phyloP scores from a whole-genome alignment of 2,888 invertebrate species.

The Drosophila falleni region DNA sequence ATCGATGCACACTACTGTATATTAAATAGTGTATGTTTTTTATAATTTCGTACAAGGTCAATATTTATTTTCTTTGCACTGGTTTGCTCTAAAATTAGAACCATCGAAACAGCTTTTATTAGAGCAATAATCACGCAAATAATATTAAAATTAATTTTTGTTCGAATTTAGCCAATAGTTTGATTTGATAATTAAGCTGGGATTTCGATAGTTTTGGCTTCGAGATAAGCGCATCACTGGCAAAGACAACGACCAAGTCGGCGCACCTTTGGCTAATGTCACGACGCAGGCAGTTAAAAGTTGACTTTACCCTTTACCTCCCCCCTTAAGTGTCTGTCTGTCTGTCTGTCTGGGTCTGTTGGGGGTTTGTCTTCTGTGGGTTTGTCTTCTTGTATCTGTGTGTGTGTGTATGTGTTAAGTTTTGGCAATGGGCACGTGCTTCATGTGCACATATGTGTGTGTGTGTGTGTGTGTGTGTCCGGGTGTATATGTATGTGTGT shows the following conservation, averaged over 20 bases:
- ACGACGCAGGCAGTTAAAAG: constrained; percentile 72
- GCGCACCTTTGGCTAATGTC: constrained; percentile 76
- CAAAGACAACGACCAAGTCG: constrained; percentile 50
- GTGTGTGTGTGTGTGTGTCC: neutral
- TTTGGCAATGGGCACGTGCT: constrained; percentile 57
- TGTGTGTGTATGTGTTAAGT: constrained; percentile 44
- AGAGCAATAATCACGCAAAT: too few relatives aligned
- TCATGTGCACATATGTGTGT: constrained; percentile 6
- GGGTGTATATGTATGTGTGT: constrained; percentile 17
- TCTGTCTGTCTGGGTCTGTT: constrained; percentile 23
- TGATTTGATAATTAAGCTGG: neutral
- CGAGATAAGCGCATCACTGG: constrained; percentile 36
- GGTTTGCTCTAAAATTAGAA: too few relatives aligned
- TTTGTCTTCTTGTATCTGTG: constrained; percentile 18
- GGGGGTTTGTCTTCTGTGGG: constrained; percentile 35
- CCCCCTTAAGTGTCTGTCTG: constrained; percentile 39
- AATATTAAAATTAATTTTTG: too few relatives aligned
- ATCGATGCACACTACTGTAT: too few relatives aligned
- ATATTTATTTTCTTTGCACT: too few relatives aligned
- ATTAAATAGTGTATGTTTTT: too few relatives aligned
- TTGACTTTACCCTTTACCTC: constrained; percentile 42
- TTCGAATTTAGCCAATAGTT: neutral
- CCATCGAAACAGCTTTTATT: too few relatives aligned
- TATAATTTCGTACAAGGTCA: too few relatives aligned
- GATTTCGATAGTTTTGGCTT: constrained; percentile 5